These are phyloP conservation scores for Chiroxiphia lanceolata DNA, from an alignment of 2,797 vertebrate species.

Conservation along the genomic window DNA sequence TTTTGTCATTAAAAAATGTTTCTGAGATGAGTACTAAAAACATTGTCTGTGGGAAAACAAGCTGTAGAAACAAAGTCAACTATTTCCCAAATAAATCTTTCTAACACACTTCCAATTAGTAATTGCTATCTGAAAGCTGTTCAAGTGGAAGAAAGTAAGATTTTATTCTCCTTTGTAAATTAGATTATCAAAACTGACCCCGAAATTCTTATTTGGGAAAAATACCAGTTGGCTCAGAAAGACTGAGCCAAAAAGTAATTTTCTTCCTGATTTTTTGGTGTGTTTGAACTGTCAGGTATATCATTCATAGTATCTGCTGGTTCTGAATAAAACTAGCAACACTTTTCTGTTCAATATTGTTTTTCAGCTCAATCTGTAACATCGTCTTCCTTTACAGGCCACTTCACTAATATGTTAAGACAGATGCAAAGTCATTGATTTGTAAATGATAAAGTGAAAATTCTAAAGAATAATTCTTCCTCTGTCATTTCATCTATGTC, in stretches of 20 bases:
- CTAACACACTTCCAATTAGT: slow-evolving; percentile 39
- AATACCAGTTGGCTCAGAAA: neutral
- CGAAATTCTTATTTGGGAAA: neutral
- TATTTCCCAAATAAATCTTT: slow-evolving; percentile 51
- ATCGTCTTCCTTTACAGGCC: neutral
- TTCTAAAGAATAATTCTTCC: slow-evolving; percentile 29
- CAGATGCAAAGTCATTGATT: slow-evolving; percentile 33
- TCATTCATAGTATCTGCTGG: neutral
- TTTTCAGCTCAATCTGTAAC: slow-evolving; percentile 4
- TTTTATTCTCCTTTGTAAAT: neutral
- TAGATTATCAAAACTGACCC: slow-evolving; percentile 3
- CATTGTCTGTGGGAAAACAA: neutral
- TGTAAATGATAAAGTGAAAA: slow-evolving; percentile 31
- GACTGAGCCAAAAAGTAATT: neutral
- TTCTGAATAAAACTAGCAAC: slow-evolving; percentile 13
- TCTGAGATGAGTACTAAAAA: slow-evolving; percentile 53
- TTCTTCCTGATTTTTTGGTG: neutral
- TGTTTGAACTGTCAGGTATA: neutral
- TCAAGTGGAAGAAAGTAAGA: slow-evolving; percentile 33
- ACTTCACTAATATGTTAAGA: slow-evolving; percentile 30
- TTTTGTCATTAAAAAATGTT: slow-evolving; percentile 45
- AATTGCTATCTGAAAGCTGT: slow-evolving; percentile 52
- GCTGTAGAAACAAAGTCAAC: slow-evolving; percentile 19
- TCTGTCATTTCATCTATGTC: neutral
- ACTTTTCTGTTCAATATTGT: neutral